Conservation (phyloP, 2,797 vertebrate species). For the Amphiprion clarkii region DNA sequence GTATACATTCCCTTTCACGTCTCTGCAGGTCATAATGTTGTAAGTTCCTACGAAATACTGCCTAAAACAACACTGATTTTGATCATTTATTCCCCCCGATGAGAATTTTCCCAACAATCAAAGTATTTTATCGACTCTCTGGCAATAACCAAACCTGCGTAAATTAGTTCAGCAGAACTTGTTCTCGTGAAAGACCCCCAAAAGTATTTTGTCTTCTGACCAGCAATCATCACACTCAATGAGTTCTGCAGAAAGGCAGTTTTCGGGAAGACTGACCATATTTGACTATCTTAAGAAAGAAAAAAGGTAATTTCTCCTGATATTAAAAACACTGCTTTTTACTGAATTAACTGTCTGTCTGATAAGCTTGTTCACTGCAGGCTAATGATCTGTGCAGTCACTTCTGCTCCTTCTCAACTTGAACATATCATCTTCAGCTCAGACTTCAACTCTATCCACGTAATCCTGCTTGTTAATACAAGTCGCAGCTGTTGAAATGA, state of each 20-base stretch:
- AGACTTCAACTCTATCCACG: background rate
- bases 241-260: no score
- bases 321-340: background rate
- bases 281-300: no score
- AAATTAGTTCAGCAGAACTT: background rate
- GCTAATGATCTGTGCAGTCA: constrained; percentile 2
- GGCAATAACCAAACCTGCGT: background rate
- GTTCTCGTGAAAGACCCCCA: background rate
- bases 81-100: background rate
- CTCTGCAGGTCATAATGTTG: constrained; percentile 4
- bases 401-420: background rate
- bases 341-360: background rate
- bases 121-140: background rate
- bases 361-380: background rate
- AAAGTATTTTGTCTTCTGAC: background rate
- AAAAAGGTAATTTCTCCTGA: no score
- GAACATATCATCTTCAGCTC: background rate
- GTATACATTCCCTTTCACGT: background rate
- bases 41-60: background rate
- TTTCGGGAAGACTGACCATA: no score
- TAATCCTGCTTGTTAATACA: constrained; percentile 31
- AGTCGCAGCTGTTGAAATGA: constrained; percentile 29
- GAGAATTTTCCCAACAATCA: background rate
- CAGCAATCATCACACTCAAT: no score
- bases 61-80: background rate